Evolutionary conservation across 2,797 vertebrate species (phyloP), one percentile per base, ranked within the genome.

Genomic region (Pangasius djambal): DNA sequence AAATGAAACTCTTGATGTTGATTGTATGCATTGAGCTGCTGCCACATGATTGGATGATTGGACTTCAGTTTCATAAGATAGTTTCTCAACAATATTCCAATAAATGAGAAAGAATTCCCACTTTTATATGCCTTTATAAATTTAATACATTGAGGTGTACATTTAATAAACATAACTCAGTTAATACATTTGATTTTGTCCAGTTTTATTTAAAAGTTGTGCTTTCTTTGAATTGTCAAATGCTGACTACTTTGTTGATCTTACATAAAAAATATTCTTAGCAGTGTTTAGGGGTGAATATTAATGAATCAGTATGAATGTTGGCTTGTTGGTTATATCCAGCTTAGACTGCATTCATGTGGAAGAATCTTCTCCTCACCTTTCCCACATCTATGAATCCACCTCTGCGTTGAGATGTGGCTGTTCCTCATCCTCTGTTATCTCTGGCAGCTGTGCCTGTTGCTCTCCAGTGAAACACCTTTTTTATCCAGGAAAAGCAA

Each of bases 401-500:
- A 65, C 28, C 28, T 52, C 37, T 37, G 84, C 28, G 13, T 88
- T 34, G 34, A 63, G 50, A 55, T 67, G 83, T 52, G 74, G 83
- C 86, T 69, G 63, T 81, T 77, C 72, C 79, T 63, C 13, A 0
- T 44, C 86, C 77, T 85, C 65, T 52, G 57, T 85, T 72, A 59
- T 81, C 72, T 86, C 69, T 70, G 88, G 87, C 86, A 65, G 72
- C 40, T 79, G 70, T 50, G n/a, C 48, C 57, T 79, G 78, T 86
- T 67, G 50, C 69, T 86, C 88, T 89, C 75, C 83, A 65, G 31
- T 1, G 28, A 52, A 87, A 87, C 86, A 87, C 72, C 81, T 67
- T 83, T 52, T 89, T 72, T 55, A 79, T 88, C 86, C 63, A 88
- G 75, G 52, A 89, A 75, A 90, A 91, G 87, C 65, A 75, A 85